These are phyloP conservation scores for Cryptocheilus praepositus DNA, from an alignment of 2,888 invertebrate species.

Conservation along the genomic window DNA sequence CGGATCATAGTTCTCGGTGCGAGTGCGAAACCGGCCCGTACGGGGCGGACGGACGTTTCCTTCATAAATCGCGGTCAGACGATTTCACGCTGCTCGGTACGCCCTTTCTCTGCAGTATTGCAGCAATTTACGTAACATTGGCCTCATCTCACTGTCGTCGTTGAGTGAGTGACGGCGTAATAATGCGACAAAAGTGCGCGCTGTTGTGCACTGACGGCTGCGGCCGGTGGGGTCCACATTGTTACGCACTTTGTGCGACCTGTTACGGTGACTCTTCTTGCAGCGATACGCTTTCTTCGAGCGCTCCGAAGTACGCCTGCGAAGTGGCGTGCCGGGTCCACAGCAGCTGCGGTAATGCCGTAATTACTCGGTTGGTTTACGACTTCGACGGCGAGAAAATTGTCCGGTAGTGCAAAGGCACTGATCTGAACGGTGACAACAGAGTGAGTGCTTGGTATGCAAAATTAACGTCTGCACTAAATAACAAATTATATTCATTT, in stretches of 20 bases:
- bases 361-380: conserved; percentile 39
- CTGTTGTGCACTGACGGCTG: conserved; percentile 2
- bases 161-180: conserved; percentile 19
- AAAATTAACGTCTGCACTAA: too few relatives aligned
- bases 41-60: neutral
- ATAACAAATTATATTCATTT: too few relatives aligned
- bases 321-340: conserved; percentile 7
- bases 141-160: neutral
- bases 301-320: neutral
- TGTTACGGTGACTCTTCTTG: conserved; percentile 24
- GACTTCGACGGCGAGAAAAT: conserved; percentile 10
- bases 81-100: neutral
- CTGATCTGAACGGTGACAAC: too few relatives aligned
- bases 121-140: conserved; percentile 16
- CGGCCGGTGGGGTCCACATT: neutral
- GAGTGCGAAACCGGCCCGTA: neutral
- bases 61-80: neutral
- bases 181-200: conserved; percentile 26
- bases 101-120: conserved; percentile 12
- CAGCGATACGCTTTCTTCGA: neutral
- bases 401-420: too few relatives aligned
- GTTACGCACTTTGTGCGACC: conserved; percentile 23
- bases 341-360: conserved; percentile 22
- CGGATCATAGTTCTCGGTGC: too few relatives aligned
- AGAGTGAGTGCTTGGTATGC: too few relatives aligned